Evolutionary conservation across 37 sponge, comb jelly and placozoan species (phyloP), one percentile per base, ranked within the genome.

Genomic region (Hexactinellida sp.): DNA sequence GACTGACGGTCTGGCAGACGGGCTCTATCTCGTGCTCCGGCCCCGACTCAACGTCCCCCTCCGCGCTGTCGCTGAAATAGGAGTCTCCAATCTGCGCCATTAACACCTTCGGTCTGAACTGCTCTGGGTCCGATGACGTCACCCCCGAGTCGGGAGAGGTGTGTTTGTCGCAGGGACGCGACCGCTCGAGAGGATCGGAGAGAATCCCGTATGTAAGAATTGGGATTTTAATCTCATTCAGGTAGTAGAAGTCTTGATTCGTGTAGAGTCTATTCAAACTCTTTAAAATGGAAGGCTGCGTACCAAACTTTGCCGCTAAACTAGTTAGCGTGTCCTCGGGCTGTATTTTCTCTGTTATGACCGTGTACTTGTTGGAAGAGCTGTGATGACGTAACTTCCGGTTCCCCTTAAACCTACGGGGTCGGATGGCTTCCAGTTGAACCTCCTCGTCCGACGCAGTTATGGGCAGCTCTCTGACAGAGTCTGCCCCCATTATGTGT

Each of bases 381-480:
- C 76, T 28, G 34, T 1, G 5, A 32, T 23, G 34, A 32, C 76
- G 25, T n/a, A n/a, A n/a, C 47, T 41, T 41, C 76, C 34, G 3
- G 76, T 1, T 25, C 3, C 76, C 76, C 30, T 63, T 63, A 7
- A 63, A 63, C 34, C 76, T 63, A 23, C 76, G 25, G 28, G 76
- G 76, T 63, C 76, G 3, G 5, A n/a, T 23, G 3, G 30, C 76
- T n/a, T 63, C 76, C 34, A 63, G 13, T n/a, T 63, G 25, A 7
- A 63, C 76, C 76, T 63, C 76, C 25, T 63, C 76, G 76, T 63
- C 76, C 13, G 76, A 63, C 19, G 76, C 76, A 32, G 76, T 63
- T 10, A 63, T 32, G 25, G 25, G 32, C 3, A 63, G 34, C 34
- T 25, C 76, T 28, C 13, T 63, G 5, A 7, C 76, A 21, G 25